These are phyloP conservation scores for Sparidentex hasta DNA, from an alignment of 2,797 vertebrate species.

Conservation along the genomic window DNA sequence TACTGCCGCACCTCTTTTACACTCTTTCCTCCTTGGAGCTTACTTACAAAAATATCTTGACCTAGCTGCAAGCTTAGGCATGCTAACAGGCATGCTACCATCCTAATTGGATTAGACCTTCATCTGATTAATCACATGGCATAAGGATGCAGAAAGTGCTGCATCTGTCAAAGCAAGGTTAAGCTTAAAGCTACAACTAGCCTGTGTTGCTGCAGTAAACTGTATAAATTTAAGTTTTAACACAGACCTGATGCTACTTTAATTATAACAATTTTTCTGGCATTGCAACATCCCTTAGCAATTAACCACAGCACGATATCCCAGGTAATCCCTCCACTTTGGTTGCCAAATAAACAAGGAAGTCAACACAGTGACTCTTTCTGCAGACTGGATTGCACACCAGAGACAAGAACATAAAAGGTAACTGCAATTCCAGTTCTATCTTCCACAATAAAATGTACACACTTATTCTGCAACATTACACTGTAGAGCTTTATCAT, in stretches of 20 bases:
- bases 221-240: neutral
- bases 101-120: slow-evolving; percentile 78
- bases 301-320: neutral
- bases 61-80: slow-evolving; percentile 69
- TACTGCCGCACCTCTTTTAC: slow-evolving; percentile 30
- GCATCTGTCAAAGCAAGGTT: slow-evolving; percentile 41
- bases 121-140: slow-evolving; percentile 78
- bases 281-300: neutral
- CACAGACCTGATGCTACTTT: neutral
- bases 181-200: slow-evolving; percentile 1
- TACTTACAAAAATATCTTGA: slow-evolving; percentile 74
- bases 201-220: neutral
- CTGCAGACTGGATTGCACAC: neutral
- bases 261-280: neutral
- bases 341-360: slow-evolving; percentile 3
- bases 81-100: slow-evolving; percentile 53
- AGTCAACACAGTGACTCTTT: neutral
- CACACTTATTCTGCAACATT: neutral
- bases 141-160: slow-evolving; percentile 45
- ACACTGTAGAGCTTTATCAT: neutral
- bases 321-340: slow-evolving; percentile 10
- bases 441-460: neutral
- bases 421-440: neutral
- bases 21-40: slow-evolving; percentile 35
- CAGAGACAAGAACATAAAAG: neutral